A percentile compares a stretch with the other conserved stretches of the same genome.
Evolutionary conservation across 1,140 invertebrate species (phyloP).

Genomic region (Hycleus phaleratus): DNA sequence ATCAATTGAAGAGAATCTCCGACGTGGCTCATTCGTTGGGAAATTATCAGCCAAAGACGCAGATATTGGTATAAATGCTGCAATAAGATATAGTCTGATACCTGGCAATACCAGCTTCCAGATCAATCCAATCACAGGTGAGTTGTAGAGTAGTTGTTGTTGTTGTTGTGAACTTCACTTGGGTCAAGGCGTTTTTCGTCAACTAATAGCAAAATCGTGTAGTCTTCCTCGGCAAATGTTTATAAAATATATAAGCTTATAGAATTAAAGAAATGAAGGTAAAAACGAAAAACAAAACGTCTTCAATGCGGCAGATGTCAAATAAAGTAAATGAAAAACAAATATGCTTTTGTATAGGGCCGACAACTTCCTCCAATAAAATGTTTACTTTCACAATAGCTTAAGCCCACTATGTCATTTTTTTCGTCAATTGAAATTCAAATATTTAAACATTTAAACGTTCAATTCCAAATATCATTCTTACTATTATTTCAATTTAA

Average conservation of each 20-base stretch:
- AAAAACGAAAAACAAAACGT: neutral
- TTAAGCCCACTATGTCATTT: slow-evolving; percentile 1
- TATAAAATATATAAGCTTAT: neutral
- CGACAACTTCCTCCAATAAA: slow-evolving; percentile 13
- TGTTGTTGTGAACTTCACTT: neutral
- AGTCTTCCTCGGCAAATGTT: slow-evolving; percentile 20
- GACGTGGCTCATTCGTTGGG: slow-evolving; percentile 69
- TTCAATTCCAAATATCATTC: too few relatives aligned
- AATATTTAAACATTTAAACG: too few relatives aligned
- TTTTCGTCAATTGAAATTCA: too few relatives aligned
- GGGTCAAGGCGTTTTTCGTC: slow-evolving; percentile 1
- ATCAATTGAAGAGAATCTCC: slow-evolving; percentile 77
- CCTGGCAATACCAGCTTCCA: slow-evolving; percentile 76
- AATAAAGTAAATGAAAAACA: slow-evolving; percentile 29
- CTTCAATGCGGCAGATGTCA: slow-evolving; percentile 22
- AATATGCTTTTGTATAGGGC: slow-evolving; percentile 18
- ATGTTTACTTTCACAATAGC: slow-evolving; percentile 13
- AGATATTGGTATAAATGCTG: slow-evolving; percentile 78
- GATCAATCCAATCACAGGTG: slow-evolving; percentile 76
- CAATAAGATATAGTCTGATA: slow-evolving; percentile 72
- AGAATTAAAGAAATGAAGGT: too few relatives aligned
- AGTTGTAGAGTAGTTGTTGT: slow-evolving; percentile 38
- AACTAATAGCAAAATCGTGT: slow-evolving; percentile 16
- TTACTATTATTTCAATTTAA: too few relatives aligned
- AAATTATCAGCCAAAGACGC: slow-evolving; percentile 68